Conservation (phyloP, 1,140 invertebrate genomes). For the Tetragnatha versicolor region DNA sequence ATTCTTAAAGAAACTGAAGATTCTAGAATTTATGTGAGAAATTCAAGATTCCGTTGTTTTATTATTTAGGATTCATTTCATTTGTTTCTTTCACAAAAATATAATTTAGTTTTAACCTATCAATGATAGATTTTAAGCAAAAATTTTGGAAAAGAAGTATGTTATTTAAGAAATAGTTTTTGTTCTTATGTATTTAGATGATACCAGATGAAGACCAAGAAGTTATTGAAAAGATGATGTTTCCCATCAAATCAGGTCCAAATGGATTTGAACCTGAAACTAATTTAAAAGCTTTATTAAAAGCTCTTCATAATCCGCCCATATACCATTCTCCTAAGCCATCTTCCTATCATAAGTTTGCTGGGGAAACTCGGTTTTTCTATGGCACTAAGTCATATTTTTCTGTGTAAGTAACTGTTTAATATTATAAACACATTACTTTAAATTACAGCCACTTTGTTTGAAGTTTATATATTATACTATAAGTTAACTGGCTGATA, state of each 20-base stretch:
- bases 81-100: too few relatives aligned
- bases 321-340: slow-evolving; percentile 17
- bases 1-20: background rate
- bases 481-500: background rate
- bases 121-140: too few relatives aligned
- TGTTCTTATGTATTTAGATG: slow-evolving; percentile 2
- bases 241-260: slow-evolving; percentile 5
- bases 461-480: background rate
- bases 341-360: background rate
- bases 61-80: too few relatives aligned
- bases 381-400: slow-evolving; percentile 37
- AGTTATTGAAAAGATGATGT: slow-evolving; percentile 24
- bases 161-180: too few relatives aligned
- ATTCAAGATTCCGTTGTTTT: too few relatives aligned
- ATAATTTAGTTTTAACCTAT: too few relatives aligned
- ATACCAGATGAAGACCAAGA: slow-evolving; percentile 43
- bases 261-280: slow-evolving; percentile 25
- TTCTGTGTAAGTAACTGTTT: slow-evolving; percentile 16
- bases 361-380: slow-evolving; percentile 5
- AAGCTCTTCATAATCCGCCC: slow-evolving; percentile 14
- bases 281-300: slow-evolving; percentile 9
- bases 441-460: background rate
- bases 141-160: too few relatives aligned
- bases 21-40: background rate
- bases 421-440: background rate